Conservation (phyloP, 1,140 invertebrate genomes). For the Ceratina calcarata region DNA sequence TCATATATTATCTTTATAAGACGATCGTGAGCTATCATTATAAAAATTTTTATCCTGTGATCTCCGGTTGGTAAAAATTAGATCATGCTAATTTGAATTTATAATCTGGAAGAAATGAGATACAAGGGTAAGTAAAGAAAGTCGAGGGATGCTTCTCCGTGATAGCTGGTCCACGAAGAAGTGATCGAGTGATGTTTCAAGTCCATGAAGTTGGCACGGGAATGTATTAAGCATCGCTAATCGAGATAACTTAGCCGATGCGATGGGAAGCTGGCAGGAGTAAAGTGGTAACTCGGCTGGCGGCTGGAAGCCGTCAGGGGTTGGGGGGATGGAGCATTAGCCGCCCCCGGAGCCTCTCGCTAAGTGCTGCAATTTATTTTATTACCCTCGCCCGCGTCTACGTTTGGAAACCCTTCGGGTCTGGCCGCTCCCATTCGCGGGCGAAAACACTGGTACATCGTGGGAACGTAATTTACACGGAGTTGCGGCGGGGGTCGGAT, state of each 20-base stretch:
- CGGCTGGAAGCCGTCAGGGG: background rate
- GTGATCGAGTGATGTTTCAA: conserved; percentile 28
- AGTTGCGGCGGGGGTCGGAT: background rate
- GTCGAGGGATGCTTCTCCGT: background rate
- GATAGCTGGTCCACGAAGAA: background rate
- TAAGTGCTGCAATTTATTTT: conserved; percentile 52
- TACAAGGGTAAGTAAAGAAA: background rate
- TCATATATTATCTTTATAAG: too few species aligned
- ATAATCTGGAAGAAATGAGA: too few species aligned
- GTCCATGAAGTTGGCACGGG: conserved; percentile 51
- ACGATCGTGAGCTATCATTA: too few species aligned
- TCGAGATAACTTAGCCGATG: conserved; percentile 56
- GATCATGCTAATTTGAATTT: too few species aligned
- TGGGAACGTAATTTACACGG: conserved; percentile 56
- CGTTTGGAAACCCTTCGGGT: conserved; percentile 24
- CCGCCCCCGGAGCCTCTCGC: conserved; percentile 6
- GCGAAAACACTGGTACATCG: conserved; percentile 38
- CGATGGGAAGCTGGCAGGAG: conserved; percentile 17
- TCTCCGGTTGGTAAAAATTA: too few species aligned
- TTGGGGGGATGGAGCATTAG: background rate
- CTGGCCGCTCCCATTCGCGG: background rate
- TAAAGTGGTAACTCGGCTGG: conserved; percentile 15
- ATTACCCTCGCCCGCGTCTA: conserved; percentile 20
- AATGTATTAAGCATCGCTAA: conserved; percentile 71
- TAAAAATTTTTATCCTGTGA: too few species aligned